Evolutionary conservation across 2,797 vertebrate species (phyloP), one percentile per base, ranked within the genome.

Genomic region (Melanotaenia maccullochi): DNA sequence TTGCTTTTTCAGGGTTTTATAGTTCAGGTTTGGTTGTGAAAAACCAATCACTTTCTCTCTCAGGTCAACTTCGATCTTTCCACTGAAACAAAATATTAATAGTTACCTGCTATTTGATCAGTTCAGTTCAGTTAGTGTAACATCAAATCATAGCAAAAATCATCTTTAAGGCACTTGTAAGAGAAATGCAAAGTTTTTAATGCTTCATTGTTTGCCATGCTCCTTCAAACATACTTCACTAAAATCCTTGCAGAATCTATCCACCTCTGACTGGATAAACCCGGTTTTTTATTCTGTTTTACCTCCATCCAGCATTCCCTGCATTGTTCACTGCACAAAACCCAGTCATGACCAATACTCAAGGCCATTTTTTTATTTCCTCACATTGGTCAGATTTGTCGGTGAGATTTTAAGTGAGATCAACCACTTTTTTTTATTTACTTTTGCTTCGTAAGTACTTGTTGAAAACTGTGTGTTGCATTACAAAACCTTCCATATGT

Each of bases 1-100:
- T 14, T 52, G 24, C 9, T 8, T 3, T 25, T 58, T 65, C 35
- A 24, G 32, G 30, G 13, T 75, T 85, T 87, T 76, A 74, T 56
- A 71, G 8, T 61, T 75, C 0, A 3, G n/a, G 24, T 4, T 33
- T 77, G 68, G 54, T 81, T 62, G 44, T 62, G 25, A 63, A 30
- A 47, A 42, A 42, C 25, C 0, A 18, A 18, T 9, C 9, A 7
- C 38, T 20, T 44, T 24, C 9, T 40, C 3, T 70, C 35, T 38
- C 52, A 42, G 12, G 51, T 68, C 47, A 36, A 65, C 36, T 56
- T 61, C 28, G 56, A n/a, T 38, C 20, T 65, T 61, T 62, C 22
- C 12, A 66, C 5, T 72, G 3, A 55, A 35, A 57, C 18, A 16
- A 7, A 35, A 54, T 9, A 28, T 66, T 18, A 47, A 52, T 30